These are phyloP conservation scores for Drusus annulatus DNA, from an alignment of 1,140 invertebrate genomes.

Conservation along the genomic window DNA sequence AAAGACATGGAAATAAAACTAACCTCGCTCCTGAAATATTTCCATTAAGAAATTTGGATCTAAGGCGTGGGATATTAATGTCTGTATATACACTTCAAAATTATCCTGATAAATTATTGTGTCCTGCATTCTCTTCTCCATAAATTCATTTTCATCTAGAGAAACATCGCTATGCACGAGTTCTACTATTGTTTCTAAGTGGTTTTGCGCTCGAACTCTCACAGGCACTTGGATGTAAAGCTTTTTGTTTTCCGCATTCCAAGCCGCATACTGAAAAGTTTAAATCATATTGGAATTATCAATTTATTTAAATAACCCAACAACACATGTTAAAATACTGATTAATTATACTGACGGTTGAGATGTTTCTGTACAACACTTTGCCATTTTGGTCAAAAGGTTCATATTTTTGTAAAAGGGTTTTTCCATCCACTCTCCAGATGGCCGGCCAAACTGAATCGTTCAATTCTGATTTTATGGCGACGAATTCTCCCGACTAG, in stretches of 20 bases:
- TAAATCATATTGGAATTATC: background rate
- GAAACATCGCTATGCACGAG: slow-evolving; percentile 81
- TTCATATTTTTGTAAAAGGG: slow-evolving; percentile 89
- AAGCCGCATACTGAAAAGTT: slow-evolving; percentile 80
- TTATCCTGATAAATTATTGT: slow-evolving; percentile 85
- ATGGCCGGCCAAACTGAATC: slow-evolving; percentile 85
- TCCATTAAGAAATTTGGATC: slow-evolving; percentile 91
- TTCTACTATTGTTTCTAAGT: slow-evolving; percentile 86
- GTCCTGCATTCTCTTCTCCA: slow-evolving; percentile 83
- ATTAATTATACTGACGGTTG: slow-evolving; percentile 78
- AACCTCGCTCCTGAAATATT: slow-evolving; percentile 92
- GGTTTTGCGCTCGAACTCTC: slow-evolving; percentile 79
- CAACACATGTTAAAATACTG: too few relatives aligned
- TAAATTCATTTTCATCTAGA: slow-evolving; percentile 80
- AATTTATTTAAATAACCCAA: too few relatives aligned
- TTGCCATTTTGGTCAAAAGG: slow-evolving; percentile 86
- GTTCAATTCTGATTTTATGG: slow-evolving; percentile 82
- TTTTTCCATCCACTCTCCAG: slow-evolving; percentile 91
- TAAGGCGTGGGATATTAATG: slow-evolving; percentile 89
- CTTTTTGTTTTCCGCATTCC: slow-evolving; percentile 85
- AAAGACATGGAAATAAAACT: slow-evolving; percentile 45
- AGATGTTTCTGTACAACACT: slow-evolving; percentile 88
- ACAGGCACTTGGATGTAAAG: slow-evolving; percentile 84
- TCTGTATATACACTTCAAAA: slow-evolving; percentile 93
- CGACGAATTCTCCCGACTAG: slow-evolving; percentile 88